phyloP scores from a whole-genome alignment of 2,113 vertebrate species.

The Cololabis saira region DNA sequence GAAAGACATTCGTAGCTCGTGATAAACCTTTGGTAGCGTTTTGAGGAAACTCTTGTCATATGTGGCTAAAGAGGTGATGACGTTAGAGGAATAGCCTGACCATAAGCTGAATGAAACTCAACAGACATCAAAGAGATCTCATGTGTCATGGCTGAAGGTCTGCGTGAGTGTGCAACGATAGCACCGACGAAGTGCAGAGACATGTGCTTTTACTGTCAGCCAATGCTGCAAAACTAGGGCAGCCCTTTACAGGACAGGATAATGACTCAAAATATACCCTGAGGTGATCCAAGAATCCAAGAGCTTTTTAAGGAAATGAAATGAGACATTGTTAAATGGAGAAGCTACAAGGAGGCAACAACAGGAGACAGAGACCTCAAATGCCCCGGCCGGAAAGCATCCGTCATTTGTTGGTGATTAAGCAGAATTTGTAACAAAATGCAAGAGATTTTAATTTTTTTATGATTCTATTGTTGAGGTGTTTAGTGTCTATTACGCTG shows the following conservation, averaged over 20 bases:
- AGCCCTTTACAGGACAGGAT: neutral
- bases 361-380: neutral
- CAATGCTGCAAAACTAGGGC: conserved; percentile 1
- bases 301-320: neutral
- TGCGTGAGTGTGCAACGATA: no score
- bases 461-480: no score
- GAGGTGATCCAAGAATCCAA: neutral
- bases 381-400: neutral
- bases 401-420: no score
- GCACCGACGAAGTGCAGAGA: no score
- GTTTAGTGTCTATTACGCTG: no score
- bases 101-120: no score
- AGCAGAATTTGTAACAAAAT: no score
- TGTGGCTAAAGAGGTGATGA: neutral
- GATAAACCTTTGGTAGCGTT: neutral
- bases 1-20: neutral
- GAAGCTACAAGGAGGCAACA: neutral
- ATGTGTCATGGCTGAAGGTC: no score
- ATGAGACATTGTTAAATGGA: neutral
- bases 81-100: no score
- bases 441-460: no score
- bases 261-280: neutral
- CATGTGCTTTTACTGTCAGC: neutral
- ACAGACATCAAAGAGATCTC: no score
- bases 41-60: neutral